Conservation (phyloP, 2,888 invertebrate genomes). For the Copidosoma aretas region DNA sequence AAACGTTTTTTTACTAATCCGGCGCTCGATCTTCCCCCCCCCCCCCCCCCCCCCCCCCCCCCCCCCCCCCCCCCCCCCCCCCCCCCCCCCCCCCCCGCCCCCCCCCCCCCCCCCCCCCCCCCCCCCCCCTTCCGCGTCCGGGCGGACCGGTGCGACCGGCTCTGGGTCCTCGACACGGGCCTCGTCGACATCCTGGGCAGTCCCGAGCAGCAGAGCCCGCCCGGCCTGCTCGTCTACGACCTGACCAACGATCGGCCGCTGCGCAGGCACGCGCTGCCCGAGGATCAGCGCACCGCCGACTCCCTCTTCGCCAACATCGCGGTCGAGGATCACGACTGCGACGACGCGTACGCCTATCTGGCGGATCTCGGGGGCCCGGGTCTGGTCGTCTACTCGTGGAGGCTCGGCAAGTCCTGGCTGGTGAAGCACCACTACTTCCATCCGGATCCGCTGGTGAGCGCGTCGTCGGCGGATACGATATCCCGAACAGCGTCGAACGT, state of each 20-base stretch:
- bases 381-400: constrained; percentile 79
- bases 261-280: constrained; percentile 72
- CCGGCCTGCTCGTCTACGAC: constrained; percentile 76
- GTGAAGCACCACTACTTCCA: constrained; percentile 75
- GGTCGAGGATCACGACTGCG: constrained; percentile 77
- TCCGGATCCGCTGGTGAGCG: constrained; percentile 69
- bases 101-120: no score
- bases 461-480: background rate
- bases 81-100: no score
- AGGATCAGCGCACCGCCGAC: constrained; percentile 70
- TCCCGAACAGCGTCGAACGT: no score
- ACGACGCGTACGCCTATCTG: constrained; percentile 75
- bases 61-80: no score
- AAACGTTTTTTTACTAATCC: no score
- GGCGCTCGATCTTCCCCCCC: no score
- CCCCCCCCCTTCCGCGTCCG: constrained; percentile 76
- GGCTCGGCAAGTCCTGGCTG: constrained; percentile 75
- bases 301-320: constrained; percentile 80
- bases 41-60: no score
- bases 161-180: constrained; percentile 83
- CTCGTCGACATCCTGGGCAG: constrained; percentile 68
- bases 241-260: constrained; percentile 74
- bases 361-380: constrained; percentile 75
- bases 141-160: constrained; percentile 77
- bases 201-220: constrained; percentile 65